Percentiles rank a stretch among this genome's conserved stretches.
These are phyloP conservation scores for Brachypterus glaber DNA, from an alignment of 2,888 invertebrate species.

Conservation along the genomic window DNA sequence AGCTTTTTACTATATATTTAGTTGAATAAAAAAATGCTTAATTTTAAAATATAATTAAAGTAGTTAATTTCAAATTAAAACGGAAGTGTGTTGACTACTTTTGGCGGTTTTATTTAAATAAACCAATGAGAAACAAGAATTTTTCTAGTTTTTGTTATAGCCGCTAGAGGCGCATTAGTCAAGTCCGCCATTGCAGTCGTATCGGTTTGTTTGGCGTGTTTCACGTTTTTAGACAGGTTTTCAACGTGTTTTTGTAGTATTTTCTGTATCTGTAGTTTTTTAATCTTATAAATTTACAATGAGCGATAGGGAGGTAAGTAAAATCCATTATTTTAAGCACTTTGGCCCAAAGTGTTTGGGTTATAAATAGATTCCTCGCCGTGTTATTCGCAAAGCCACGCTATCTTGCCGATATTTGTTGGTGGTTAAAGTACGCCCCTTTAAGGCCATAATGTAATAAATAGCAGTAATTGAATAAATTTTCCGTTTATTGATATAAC, in stretches of 20 bases:
- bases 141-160: background rate
- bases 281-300: too few relatives aligned
- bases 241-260: background rate
- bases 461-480: too few relatives aligned
- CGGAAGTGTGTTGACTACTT: too few relatives aligned
- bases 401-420: background rate
- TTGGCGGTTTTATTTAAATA: too few relatives aligned
- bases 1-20: too few relatives aligned
- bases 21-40: too few relatives aligned
- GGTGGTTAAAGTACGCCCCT: too few relatives aligned
- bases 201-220: conserved; percentile 1
- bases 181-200: background rate
- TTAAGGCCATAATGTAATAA: too few relatives aligned
- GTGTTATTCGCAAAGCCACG: conserved; percentile 1
- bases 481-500: conserved; percentile 16
- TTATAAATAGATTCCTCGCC: conserved; percentile 18
- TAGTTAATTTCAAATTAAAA: too few relatives aligned
- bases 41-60: too few relatives aligned
- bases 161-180: background rate
- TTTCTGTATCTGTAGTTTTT: conserved; percentile 8
- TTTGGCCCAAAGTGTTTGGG: conserved; percentile 10
- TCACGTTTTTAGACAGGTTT: background rate
- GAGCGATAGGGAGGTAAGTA: conserved; percentile 35
- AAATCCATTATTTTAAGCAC: background rate
- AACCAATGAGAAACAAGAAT: background rate